phyloP scores from a whole-genome alignment of 1,140 invertebrate species.

The Sipha flava region DNA sequence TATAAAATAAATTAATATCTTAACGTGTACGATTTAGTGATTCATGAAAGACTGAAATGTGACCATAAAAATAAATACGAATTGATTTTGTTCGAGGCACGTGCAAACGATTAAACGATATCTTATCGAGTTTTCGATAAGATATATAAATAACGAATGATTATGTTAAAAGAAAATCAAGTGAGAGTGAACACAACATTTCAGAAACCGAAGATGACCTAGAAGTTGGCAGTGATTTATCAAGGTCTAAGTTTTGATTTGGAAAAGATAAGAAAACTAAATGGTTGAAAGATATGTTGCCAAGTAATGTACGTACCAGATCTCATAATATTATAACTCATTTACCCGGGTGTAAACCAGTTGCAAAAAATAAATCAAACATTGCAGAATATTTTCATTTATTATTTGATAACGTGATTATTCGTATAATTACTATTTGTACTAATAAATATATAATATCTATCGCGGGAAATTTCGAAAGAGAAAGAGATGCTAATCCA shows the following conservation, averaged over 20 bases:
- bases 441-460: constrained; percentile 13
- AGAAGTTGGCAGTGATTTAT: background rate
- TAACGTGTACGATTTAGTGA: too few relatives aligned
- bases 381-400: background rate
- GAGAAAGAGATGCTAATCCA: constrained; percentile 21
- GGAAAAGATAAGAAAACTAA: background rate
- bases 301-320: background rate
- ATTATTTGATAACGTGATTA: constrained; percentile 11
- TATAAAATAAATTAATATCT: too few relatives aligned
- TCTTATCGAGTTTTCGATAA: too few relatives aligned
- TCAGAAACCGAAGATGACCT: background rate
- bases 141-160: background rate
- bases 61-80: too few relatives aligned
- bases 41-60: too few relatives aligned
- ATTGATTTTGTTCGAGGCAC: too few relatives aligned
- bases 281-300: background rate
- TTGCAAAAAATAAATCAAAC: constrained; percentile 8
- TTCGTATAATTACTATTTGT: constrained; percentile 21
- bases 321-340: background rate
- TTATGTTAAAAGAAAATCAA: background rate
- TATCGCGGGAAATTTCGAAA: background rate
- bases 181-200: background rate
- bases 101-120: too few relatives aligned
- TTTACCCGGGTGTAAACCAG: background rate
- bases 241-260: constrained; percentile 2